Evolutionary conservation across 2,797 vertebrate genomes (phyloP).

Genomic region (Amblyopsis hoosieri): DNA sequence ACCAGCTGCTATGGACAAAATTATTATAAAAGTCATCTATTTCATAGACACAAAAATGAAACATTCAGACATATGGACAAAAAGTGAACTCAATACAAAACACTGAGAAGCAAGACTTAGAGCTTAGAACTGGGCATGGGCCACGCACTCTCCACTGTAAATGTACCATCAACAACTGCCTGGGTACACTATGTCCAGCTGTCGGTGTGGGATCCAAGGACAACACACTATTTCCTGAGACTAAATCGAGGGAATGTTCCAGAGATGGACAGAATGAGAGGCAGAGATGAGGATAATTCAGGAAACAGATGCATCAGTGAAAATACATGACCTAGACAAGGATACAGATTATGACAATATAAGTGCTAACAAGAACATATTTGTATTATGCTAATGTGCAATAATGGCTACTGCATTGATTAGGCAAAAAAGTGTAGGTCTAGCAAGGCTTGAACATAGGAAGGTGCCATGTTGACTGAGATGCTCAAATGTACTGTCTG

Average conservation of each 20-base stretch:
- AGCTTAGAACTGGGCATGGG: conserved; percentile 6
- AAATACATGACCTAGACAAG: conserved; percentile 37
- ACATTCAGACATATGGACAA: no score
- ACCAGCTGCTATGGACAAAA: no score
- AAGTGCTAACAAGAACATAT: conserved; percentile 45
- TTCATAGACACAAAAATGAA: no score
- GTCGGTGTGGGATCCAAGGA: conserved; percentile 38
- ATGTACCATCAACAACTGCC: conserved; percentile 23
- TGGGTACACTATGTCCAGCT: conserved; percentile 51
- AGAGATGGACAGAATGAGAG: conserved; percentile 54
- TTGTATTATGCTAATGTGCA: no score
- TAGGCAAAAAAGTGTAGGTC: no score
- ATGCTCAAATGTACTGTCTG: no score
- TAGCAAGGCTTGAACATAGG: no score
- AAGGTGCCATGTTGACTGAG: no score
- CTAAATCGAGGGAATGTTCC: conserved; percentile 52
- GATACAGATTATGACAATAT: conserved; percentile 50
- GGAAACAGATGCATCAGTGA: conserved; percentile 57
- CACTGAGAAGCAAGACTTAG: not conserved
- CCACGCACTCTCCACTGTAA: conserved; percentile 23
- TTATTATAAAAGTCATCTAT: no score
- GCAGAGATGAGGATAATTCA: conserved; percentile 60
- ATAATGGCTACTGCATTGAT: no score
- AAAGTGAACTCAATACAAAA: no score
- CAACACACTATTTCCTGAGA: conserved; percentile 46